Conservation (phyloP, 2,113 vertebrate species). For the Eonycteris spelaea region DNA sequence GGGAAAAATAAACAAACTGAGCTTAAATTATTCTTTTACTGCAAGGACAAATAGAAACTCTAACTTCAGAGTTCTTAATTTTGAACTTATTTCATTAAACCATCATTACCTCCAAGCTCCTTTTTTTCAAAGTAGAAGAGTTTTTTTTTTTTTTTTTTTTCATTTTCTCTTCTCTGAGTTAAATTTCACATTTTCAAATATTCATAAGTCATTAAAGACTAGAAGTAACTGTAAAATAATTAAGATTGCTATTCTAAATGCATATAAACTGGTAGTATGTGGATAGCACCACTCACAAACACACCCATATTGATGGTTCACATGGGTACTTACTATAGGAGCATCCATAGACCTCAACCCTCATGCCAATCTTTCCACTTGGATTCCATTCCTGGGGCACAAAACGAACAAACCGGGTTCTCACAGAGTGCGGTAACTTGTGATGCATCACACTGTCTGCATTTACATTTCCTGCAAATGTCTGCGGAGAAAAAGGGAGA, state of each 20-base stretch:
- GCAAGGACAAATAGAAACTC: neutral
- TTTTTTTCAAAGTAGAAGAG: neutral
- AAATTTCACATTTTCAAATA: neutral
- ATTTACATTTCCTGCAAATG: constrained; percentile 91
- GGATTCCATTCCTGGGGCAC: constrained; percentile 91
- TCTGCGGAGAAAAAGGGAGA: constrained; percentile 80
- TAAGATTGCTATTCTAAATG: neutral
- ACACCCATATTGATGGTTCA: rapidly evolving
- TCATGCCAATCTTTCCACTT: constrained; percentile 88
- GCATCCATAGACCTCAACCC: constrained; percentile 93
- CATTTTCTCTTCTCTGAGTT: neutral
- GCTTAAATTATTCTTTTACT: neutral
- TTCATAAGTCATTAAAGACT: neutral
- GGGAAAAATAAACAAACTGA: neutral
- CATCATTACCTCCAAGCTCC: neutral
- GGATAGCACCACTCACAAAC: rapidly evolving
- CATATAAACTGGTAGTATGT: rapidly evolving
- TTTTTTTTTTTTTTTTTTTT: neutral
- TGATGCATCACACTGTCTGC: constrained; percentile 90
- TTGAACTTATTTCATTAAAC: neutral
- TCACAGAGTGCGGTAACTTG: constrained; percentile 89
- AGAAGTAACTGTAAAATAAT: neutral
- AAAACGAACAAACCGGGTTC: constrained; percentile 92
- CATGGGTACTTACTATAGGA: constrained; percentile 90
- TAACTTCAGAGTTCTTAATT: neutral